Percentiles rank a stretch among this genome's conserved stretches.
These are phyloP conservation scores for Clarias pachynema DNA, from an alignment of 2,797 vertebrate genomes.

Conservation along the genomic window DNA sequence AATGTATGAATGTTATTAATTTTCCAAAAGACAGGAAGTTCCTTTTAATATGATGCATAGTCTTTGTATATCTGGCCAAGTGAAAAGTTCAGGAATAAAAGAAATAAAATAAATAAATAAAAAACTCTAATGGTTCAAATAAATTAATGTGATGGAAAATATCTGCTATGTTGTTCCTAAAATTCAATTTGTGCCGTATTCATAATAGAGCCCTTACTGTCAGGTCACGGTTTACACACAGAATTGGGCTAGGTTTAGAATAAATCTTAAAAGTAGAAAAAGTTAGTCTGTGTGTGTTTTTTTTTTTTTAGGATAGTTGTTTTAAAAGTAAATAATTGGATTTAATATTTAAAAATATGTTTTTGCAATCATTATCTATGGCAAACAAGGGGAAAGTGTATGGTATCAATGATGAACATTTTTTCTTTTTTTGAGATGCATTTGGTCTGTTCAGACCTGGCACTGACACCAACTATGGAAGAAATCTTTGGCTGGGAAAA, in stretches of 20 bases:
- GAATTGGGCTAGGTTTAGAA: background rate
- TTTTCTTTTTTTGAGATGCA: background rate
- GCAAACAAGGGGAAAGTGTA: background rate
- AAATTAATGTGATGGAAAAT: background rate
- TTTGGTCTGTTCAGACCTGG: background rate
- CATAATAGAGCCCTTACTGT: background rate
- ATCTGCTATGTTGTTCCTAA: background rate
- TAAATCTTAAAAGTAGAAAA: background rate
- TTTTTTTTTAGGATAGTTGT: background rate
- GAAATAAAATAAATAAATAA: too few relatives aligned
- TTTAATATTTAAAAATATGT: background rate
- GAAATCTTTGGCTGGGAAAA: background rate
- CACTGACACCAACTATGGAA: background rate
- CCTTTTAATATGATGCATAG: background rate
- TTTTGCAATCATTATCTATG: background rate
- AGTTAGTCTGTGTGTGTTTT: background rate
- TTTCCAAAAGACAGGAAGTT: background rate
- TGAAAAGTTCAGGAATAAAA: constrained; percentile 2
- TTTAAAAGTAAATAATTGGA: background rate
- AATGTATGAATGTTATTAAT: background rate
- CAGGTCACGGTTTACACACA: background rate
- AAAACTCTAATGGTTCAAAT: background rate
- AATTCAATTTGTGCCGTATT: background rate
- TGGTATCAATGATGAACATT: background rate
- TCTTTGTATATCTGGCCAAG: background rate